These are phyloP conservation scores for Eretmochelys imbricata DNA, from an alignment of 2,113 vertebrate species.

Conservation along the genomic window DNA sequence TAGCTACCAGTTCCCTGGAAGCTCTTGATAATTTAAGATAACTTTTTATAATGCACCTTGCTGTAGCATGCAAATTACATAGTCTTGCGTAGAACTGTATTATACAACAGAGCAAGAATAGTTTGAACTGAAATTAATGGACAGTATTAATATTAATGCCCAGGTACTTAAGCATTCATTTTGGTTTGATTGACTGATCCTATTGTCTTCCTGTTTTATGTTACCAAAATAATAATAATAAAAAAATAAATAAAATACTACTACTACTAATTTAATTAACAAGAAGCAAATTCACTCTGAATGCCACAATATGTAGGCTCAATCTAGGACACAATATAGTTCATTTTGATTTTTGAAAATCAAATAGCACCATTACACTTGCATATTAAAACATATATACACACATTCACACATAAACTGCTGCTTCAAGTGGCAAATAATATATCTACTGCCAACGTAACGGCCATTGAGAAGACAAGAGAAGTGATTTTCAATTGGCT, in stretches of 20 bases:
- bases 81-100: conserved; percentile 11
- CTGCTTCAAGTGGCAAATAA: conserved; percentile 46
- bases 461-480: conserved; percentile 53
- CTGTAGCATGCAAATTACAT: conserved; percentile 58
- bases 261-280: conserved; percentile 16
- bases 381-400: conserved; percentile 48
- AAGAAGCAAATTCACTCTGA: conserved; percentile 61
- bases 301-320: conserved; percentile 58
- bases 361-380: conserved; percentile 63
- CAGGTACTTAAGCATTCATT: conserved; percentile 72
- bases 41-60: conserved; percentile 67
- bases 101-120: conserved; percentile 35
- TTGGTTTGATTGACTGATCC: conserved; percentile 78
- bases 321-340: conserved; percentile 71
- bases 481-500: conserved; percentile 15
- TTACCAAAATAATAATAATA: conserved; percentile 68
- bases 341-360: conserved; percentile 70
- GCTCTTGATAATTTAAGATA: conserved; percentile 65
- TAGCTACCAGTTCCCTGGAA: conserved; percentile 38
- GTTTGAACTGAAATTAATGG: conserved; percentile 61
- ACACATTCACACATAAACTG: conserved; percentile 30
- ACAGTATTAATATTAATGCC: conserved; percentile 26
- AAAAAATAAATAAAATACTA: not conserved
- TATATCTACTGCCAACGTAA: conserved; percentile 45
- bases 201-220: conserved; percentile 74